phyloP scores from a whole-genome alignment of 2,888 invertebrate species.

The Syrphus vitripennis region DNA sequence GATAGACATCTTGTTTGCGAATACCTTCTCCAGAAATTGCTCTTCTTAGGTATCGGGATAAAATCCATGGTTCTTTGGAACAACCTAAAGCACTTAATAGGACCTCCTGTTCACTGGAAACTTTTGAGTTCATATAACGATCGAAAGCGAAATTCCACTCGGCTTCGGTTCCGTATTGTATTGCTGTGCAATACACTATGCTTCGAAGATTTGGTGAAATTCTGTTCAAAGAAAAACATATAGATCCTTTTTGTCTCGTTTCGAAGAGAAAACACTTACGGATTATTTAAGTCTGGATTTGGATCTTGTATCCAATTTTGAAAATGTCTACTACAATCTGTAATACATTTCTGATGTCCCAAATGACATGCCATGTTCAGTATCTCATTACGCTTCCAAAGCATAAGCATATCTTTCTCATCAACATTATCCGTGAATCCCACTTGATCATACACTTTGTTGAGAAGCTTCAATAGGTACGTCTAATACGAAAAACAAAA shows the following conservation, averaged over 20 bases:
- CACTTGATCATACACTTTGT: slow-evolving; percentile 86
- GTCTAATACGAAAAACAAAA: slow-evolving; percentile 81
- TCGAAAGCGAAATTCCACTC: slow-evolving; percentile 96
- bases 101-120: slow-evolving; percentile 91
- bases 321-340: slow-evolving; percentile 88
- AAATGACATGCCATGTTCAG: slow-evolving; percentile 89
- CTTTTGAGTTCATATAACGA: slow-evolving; percentile 87
- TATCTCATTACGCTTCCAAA: slow-evolving; percentile 88
- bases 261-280: slow-evolving; percentile 82
- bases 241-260: background rate
- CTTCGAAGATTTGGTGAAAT: slow-evolving; percentile 92
- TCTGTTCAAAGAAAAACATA: slow-evolving; percentile 81
- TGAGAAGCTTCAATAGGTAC: slow-evolving; percentile 86
- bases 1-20: slow-evolving; percentile 90
- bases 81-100: slow-evolving; percentile 91
- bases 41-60: slow-evolving; percentile 87
- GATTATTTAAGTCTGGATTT: slow-evolving; percentile 88
- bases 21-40: slow-evolving; percentile 89
- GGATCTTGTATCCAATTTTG: slow-evolving; percentile 88
- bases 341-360: slow-evolving; percentile 88
- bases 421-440: slow-evolving; percentile 87
- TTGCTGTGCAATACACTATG: slow-evolving; percentile 93
- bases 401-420: slow-evolving; percentile 84
- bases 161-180: slow-evolving; percentile 89
- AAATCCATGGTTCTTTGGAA: slow-evolving; percentile 90